These are phyloP conservation scores for Platerodrilus igneus DNA, from an alignment of 2,888 invertebrate species.

Conservation along the genomic window DNA sequence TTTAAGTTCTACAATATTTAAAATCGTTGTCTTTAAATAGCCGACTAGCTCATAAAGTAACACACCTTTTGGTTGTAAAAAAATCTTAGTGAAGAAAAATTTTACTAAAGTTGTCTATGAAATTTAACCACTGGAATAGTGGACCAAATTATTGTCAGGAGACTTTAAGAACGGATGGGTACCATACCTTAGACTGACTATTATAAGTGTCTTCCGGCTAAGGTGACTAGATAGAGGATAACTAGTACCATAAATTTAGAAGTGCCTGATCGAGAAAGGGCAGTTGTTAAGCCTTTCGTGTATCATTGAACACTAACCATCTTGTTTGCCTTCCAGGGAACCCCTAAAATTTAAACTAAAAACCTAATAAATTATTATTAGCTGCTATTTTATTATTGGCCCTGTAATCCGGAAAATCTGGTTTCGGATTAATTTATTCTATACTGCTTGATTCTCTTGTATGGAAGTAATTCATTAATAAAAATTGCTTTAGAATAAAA, in stretches of 20 bases:
- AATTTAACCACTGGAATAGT: slow-evolving; percentile 19
- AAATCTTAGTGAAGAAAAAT: slow-evolving; percentile 16
- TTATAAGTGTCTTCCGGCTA: slow-evolving; percentile 28
- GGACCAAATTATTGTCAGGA: slow-evolving; percentile 11
- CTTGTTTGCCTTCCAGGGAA: slow-evolving; percentile 16
- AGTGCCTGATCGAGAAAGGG: slow-evolving; percentile 24
- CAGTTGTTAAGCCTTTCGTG: slow-evolving; percentile 17
- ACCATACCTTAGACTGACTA: slow-evolving; percentile 11
- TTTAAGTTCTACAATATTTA: slow-evolving; percentile 20
- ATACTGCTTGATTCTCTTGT: too few species aligned
- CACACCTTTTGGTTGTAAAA: slow-evolving; percentile 27
- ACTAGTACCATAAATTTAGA: slow-evolving; percentile 29
- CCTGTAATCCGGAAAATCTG: not conserved
- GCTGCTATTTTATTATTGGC: not conserved
- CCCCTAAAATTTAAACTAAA: slow-evolving; percentile 12
- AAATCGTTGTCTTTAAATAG: slow-evolving; percentile 28
- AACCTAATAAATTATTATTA: too few species aligned
- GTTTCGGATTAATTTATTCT: too few species aligned
- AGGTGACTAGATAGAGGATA: slow-evolving; percentile 30
- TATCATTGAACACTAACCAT: slow-evolving; percentile 14
- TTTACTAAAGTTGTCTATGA: slow-evolving; percentile 18
- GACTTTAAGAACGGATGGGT: slow-evolving; percentile 11
- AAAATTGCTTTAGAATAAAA: too few species aligned
- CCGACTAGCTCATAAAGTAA: slow-evolving; percentile 30
- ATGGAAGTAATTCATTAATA: too few species aligned